Conservation (phyloP, 2,888 invertebrate genomes). For the Stenchaetothrips biformis region DNA sequence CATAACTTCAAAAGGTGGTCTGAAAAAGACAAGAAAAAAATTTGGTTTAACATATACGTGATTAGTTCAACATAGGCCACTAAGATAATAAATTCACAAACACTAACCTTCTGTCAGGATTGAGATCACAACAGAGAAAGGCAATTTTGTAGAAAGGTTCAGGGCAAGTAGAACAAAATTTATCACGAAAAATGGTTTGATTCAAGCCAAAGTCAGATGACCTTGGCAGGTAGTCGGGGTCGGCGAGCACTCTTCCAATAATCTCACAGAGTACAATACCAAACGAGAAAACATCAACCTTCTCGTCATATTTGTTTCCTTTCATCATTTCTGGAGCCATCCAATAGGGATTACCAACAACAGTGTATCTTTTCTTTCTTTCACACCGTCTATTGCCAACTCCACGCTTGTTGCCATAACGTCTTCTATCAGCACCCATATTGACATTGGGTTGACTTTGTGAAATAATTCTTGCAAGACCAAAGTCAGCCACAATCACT, state of each 20-base stretch:
- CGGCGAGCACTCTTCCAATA: slow-evolving; percentile 90
- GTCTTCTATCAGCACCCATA: slow-evolving; percentile 38
- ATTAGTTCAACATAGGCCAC: not conserved
- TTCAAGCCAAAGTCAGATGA: slow-evolving; percentile 89
- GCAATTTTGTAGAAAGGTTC: slow-evolving; percentile 83
- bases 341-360: slow-evolving; percentile 96
- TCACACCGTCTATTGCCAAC: slow-evolving; percentile 57
- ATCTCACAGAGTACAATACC: slow-evolving; percentile 95
- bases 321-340: slow-evolving; percentile 99
- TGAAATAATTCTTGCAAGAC: slow-evolving; percentile 75
- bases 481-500: slow-evolving; percentile 94
- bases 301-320: slow-evolving; percentile 91
- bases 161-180: slow-evolving; percentile 79
- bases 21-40: slow-evolving; percentile 42
- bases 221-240: slow-evolving; percentile 88
- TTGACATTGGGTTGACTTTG: slow-evolving; percentile 33
- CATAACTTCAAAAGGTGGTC: slow-evolving; percentile 84
- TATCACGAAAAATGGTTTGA: slow-evolving; percentile 76
- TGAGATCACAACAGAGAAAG: slow-evolving; percentile 83
- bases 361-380: slow-evolving; percentile 84
- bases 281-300: slow-evolving; percentile 93
- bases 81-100: slow-evolving; percentile 28
- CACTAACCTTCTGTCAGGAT: slow-evolving; percentile 75
- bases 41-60: slow-evolving; percentile 16
- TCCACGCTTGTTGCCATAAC: slow-evolving; percentile 45